Evolutionary conservation across 2,888 invertebrate species (phyloP).

Genomic region (Trissoscelio sp.): DNA sequence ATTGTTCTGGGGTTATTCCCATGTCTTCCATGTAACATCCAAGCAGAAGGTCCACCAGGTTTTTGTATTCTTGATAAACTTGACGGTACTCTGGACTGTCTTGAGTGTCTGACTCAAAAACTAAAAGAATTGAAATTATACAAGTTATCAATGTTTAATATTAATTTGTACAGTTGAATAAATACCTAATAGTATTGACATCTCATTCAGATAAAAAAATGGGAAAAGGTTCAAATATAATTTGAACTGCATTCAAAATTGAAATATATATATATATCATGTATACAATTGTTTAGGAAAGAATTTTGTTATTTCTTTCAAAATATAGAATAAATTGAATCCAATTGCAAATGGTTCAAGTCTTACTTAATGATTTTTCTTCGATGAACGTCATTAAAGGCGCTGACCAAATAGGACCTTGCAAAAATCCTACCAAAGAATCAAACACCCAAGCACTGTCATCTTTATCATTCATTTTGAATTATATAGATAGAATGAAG

Average conservation of each 20-base stretch:
- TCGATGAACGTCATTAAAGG: conserved; percentile 96
- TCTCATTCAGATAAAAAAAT: no score
- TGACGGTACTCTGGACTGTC: conserved; percentile 91
- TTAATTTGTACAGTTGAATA: no score
- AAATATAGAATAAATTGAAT: no score
- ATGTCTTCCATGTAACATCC: conserved; percentile 97
- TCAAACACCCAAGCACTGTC: conserved; percentile 96
- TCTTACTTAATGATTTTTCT: conserved; percentile 93
- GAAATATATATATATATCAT: no score
- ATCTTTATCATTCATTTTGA: conserved; percentile 82
- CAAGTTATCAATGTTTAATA: background rate
- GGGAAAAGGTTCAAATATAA: no score
- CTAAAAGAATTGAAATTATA: conserved; percentile 83
- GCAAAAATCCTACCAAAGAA: conserved; percentile 94
- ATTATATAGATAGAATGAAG: background rate
- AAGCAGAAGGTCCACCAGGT: conserved; percentile 94
- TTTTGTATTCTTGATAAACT: conserved; percentile 94
- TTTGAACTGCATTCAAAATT: no score
- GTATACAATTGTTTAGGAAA: background rate
- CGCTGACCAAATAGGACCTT: conserved; percentile 96
- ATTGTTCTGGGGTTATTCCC: conserved; percentile 93
- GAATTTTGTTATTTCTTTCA: no score
- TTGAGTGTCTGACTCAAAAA: conserved; percentile 91
- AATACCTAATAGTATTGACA: no score
- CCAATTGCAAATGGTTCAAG: background rate